phyloP scores from a whole-genome alignment of 2,113 vertebrate genomes.

The Pandion haliaetus region DNA sequence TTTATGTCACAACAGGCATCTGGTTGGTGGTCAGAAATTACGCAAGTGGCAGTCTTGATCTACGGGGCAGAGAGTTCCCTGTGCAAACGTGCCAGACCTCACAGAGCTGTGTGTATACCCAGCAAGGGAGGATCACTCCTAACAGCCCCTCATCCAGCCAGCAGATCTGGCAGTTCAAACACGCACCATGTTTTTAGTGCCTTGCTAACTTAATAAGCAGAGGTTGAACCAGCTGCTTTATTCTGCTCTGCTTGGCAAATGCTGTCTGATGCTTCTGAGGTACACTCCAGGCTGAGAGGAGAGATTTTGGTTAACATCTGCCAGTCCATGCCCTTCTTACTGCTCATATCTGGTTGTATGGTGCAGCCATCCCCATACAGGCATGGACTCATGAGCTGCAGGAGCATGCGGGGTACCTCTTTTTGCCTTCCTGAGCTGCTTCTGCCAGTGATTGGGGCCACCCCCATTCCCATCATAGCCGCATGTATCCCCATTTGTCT shows the following conservation, averaged over 20 bases:
- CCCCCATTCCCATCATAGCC: not conserved
- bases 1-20: not conserved
- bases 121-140: not conserved
- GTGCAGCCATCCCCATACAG: not conserved
- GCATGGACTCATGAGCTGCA: not conserved
- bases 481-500: not conserved
- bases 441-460: not conserved
- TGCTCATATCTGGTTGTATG: not conserved
- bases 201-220: not conserved
- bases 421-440: not conserved
- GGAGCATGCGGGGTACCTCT: not conserved
- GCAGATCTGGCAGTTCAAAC: not conserved
- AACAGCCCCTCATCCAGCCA: not conserved
- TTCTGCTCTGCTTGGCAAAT: not conserved
- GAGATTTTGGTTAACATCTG: not conserved
- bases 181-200: not conserved
- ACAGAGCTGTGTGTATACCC: not conserved
- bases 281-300: not conserved
- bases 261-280: not conserved
- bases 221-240: not conserved
- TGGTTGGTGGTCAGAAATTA: not conserved
- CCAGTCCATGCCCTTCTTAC: not conserved
- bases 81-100: rapidly evolving
- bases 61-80: not conserved
- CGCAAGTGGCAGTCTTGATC: not conserved